phyloP scores from a whole-genome alignment of 2,113 vertebrate genomes.

The Ploceus nigricollis region DNA sequence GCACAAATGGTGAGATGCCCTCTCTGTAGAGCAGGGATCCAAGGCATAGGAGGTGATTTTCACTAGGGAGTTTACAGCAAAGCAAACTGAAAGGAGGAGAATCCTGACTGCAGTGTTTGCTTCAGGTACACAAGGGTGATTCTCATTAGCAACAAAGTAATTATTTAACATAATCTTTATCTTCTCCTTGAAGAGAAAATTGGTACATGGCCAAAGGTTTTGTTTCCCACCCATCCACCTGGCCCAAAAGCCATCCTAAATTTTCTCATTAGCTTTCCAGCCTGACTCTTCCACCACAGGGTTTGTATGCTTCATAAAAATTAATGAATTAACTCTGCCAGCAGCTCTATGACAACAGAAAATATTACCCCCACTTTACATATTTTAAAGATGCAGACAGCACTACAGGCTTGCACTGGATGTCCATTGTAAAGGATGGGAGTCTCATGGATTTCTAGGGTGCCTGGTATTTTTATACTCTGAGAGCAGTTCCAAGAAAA shows the following conservation, averaged over 20 bases:
- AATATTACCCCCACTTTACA: background rate
- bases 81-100: background rate
- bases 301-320: background rate
- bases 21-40: background rate
- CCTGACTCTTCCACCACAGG: background rate
- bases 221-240: background rate
- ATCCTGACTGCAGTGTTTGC: background rate
- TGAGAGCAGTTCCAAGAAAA: background rate
- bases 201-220: background rate
- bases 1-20: background rate
- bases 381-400: background rate
- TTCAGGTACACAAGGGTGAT: background rate
- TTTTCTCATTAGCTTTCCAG: slow-evolving; percentile 13
- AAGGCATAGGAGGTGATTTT: background rate
- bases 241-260: background rate
- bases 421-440: background rate
- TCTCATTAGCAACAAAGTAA: background rate
- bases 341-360: background rate
- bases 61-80: background rate
- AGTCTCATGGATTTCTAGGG: background rate
- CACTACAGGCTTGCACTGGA: background rate
- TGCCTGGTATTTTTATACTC: background rate
- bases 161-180: slow-evolving; percentile 27
- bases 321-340: background rate
- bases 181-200: background rate